A percentile compares a stretch with the other conserved stretches of the same genome.
These are phyloP conservation scores for Holacanthus passer DNA, from an alignment of 2,113 vertebrate species.

Conservation along the genomic window DNA sequence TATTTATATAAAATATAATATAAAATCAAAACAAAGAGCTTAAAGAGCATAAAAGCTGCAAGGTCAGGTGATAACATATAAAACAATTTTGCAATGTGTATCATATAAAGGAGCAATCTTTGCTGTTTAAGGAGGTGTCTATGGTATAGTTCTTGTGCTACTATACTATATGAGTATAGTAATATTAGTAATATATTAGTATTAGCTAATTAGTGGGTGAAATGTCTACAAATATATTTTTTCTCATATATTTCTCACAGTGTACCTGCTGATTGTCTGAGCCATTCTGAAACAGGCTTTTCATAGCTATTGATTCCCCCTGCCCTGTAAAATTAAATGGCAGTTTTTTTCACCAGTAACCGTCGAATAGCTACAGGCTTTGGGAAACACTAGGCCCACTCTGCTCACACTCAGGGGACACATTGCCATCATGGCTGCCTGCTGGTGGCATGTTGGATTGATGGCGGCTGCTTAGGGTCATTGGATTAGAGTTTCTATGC, in stretches of 20 bases:
- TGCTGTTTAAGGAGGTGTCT: too few species aligned
- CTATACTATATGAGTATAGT: too few species aligned
- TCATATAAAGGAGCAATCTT: too few species aligned
- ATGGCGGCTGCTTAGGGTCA: constrained; percentile 70
- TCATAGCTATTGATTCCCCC: constrained; percentile 48
- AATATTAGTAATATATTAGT: too few species aligned
- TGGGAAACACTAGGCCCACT: constrained; percentile 18
- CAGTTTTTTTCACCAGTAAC: constrained; percentile 39
- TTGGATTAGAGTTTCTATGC: constrained; percentile 71
- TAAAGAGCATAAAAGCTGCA: background rate
- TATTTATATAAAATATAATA: too few species aligned
- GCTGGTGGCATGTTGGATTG: constrained; percentile 66
- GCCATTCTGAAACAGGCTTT: constrained; percentile 20
- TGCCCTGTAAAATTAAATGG: constrained; percentile 59
- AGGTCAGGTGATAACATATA: background rate
- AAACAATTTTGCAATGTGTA: too few species aligned
- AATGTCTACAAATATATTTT: background rate
- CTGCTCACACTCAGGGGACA: constrained; percentile 54
- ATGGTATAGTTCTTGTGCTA: background rate
- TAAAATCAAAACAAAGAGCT: background rate
- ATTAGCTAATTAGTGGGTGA: too few species aligned
- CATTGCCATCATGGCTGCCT: constrained; percentile 56
- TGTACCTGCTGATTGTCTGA: background rate
- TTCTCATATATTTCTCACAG: background rate
- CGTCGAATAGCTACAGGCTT: constrained; percentile 40